Evolutionary conservation across 2,888 invertebrate species (phyloP), one percentile per base, ranked within the genome.

Genomic region (Leucophora obtusa): DNA sequence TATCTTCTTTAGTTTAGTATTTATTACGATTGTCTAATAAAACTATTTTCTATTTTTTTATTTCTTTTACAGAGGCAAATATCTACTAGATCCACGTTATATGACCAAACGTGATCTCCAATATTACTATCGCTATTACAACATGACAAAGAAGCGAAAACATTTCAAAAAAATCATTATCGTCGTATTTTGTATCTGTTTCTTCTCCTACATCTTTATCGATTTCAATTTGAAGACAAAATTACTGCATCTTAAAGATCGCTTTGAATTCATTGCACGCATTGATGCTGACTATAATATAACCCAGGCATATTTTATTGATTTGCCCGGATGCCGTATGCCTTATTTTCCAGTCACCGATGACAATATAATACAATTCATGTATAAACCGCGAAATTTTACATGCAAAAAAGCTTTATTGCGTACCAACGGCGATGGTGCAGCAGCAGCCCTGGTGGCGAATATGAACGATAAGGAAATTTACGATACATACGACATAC

Each of bases 321-420:
- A 90, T 65, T 89, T 90, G 2, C 85, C 88, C 2, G 90, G 90
- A 53, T 90, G 90, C 73, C 89, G 89, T 2, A 90, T 90, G 89
- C 90, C 90, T 11, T 87, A 85, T 73, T 90, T 90, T 65, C 87
- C 89, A 38, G 85, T 88, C 21, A 82, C 85, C 21, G 89, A 89
- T 75, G 87, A 87, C 18, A 87, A 86, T 56, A 86, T 90, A 18
- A 77, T 87, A 1, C 87, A 89, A 75, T 90, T 87, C 51, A 86
- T 89, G 85, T 86, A 83, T 66, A 86, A 85, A 47, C 86, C 87
- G 0, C 83, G 83, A 35, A 84, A 85, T 3, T 86, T 87, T 38
- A 82, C 82, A 0, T 90, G 90, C 78, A 78, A 76, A 15, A 87
- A 86, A 66, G 77, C 88, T 2, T 72, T 90, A 60, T 85, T 85